These are phyloP conservation scores for Tolmerus cingulatus DNA, from an alignment of 2,888 invertebrate genomes.

Conservation along the genomic window DNA sequence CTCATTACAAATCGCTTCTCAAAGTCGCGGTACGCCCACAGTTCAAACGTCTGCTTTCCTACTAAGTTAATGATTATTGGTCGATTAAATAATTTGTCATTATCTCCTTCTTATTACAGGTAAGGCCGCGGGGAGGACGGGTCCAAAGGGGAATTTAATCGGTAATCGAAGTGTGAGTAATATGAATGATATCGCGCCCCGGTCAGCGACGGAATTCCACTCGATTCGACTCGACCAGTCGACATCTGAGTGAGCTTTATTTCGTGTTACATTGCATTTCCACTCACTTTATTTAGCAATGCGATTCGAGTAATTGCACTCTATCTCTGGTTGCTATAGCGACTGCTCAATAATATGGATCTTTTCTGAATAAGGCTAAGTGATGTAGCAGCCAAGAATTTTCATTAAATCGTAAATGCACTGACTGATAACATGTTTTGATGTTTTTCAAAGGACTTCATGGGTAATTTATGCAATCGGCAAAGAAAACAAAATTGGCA, in stretches of 20 bases:
- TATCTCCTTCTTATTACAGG: conserved; percentile 13
- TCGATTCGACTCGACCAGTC: not conserved
- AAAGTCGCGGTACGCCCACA: not conserved
- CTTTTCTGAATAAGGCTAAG: not conserved
- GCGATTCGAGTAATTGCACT: not conserved
- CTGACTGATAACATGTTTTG: not conserved
- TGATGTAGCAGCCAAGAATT: not conserved
- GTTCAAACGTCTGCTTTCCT: not conserved
- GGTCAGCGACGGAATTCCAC: not conserved
- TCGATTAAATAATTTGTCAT: conserved; percentile 22
- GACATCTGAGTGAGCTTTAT: not conserved
- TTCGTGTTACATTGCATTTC: not conserved
- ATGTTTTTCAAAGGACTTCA: not conserved
- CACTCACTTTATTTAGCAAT: not conserved
- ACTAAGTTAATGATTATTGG: conserved; percentile 6
- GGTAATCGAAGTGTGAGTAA: not conserved
- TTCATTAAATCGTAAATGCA: not conserved
- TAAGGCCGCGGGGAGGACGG: not conserved
- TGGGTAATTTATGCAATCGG: not conserved
- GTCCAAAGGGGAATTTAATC: conserved; percentile 13
- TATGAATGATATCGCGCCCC: not conserved
- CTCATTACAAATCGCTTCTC: not conserved
- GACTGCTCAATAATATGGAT: not conserved
- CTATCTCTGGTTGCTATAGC: not conserved
- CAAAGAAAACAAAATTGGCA: not conserved